Percentiles rank a stretch among this genome's conserved stretches.
Conservation (phyloP, 2,113 vertebrate species). For the Neofelis nebulosa region DNA sequence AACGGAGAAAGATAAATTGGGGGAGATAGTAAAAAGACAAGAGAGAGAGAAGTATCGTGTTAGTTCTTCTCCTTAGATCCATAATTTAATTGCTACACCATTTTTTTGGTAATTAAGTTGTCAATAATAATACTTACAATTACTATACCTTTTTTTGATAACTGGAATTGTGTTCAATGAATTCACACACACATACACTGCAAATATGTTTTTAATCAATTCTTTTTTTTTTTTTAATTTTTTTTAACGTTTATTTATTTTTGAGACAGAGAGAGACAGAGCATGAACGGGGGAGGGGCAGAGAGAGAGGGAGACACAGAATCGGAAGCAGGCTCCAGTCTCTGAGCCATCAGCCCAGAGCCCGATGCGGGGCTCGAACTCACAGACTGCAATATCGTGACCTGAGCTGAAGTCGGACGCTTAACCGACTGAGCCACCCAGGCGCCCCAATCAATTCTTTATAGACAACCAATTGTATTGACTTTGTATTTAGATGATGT, state of each 20-base stretch:
- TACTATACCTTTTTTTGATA: not conserved
- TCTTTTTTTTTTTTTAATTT: no score
- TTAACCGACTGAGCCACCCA: no score
- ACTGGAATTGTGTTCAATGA: not conserved
- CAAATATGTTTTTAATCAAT: not conserved
- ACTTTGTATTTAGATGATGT: not conserved
- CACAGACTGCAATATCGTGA: no score
- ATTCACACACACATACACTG: not conserved
- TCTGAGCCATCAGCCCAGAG: no score
- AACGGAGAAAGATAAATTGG: not conserved
- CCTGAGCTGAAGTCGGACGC: no score
- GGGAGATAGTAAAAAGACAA: not conserved
- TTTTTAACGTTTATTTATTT: no score
- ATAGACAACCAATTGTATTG: not conserved
- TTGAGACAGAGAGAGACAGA: no score
- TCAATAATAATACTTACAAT: not conserved
- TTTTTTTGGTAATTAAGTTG: not conserved
- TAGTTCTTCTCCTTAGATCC: not conserved
- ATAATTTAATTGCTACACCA: not conserved
- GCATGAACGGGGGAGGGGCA: no score
- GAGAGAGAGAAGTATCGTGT: not conserved
- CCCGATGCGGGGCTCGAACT: no score
- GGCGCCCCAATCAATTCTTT: not conserved
- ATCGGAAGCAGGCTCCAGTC: no score
- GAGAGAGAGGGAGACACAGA: no score